Evolutionary conservation across 2,888 invertebrate genomes (phyloP).

Genomic region (Bugula neritina): DNA sequence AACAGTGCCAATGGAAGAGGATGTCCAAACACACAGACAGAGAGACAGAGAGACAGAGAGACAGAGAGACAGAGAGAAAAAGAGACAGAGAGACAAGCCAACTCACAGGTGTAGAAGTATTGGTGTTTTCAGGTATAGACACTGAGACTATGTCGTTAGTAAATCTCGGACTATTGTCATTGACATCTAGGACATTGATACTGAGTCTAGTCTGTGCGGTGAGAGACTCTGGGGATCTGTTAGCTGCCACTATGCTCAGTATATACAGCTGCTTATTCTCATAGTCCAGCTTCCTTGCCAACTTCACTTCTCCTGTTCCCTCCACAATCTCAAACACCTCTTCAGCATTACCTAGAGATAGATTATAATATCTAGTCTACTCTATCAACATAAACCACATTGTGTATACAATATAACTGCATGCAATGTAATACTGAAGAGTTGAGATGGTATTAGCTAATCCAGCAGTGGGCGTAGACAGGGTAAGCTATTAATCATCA

Average conservation of each 20-base stretch:
- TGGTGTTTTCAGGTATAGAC: neutral
- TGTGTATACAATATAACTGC: too few relatives aligned
- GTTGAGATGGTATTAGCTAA: too few relatives aligned
- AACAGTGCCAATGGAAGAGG: too few relatives aligned
- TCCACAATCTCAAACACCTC: constrained; percentile 69
- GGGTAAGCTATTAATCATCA: too few relatives aligned
- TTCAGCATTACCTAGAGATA: constrained; percentile 66
- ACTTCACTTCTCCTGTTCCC: constrained; percentile 64
- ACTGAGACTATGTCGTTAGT: constrained; percentile 55
- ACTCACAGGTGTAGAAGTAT: neutral
- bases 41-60: too few relatives aligned
- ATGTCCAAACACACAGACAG: too few relatives aligned
- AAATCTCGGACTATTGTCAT: constrained; percentile 85
- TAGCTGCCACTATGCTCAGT: neutral
- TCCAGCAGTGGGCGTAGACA: too few relatives aligned
- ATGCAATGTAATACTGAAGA: too few relatives aligned
- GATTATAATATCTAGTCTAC: too few relatives aligned
- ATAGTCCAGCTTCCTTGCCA: constrained; percentile 52
- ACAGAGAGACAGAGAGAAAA: too few relatives aligned
- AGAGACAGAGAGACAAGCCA: neutral
- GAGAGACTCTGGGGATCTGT: constrained; percentile 58
- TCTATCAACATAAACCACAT: too few relatives aligned
- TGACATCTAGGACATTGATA: constrained; percentile 75
- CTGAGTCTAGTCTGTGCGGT: constrained; percentile 70
- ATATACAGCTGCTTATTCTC: constrained; percentile 22